These are phyloP conservation scores for Scomber scombrus DNA, from an alignment of 2,113 vertebrate genomes.

Conservation along the genomic window DNA sequence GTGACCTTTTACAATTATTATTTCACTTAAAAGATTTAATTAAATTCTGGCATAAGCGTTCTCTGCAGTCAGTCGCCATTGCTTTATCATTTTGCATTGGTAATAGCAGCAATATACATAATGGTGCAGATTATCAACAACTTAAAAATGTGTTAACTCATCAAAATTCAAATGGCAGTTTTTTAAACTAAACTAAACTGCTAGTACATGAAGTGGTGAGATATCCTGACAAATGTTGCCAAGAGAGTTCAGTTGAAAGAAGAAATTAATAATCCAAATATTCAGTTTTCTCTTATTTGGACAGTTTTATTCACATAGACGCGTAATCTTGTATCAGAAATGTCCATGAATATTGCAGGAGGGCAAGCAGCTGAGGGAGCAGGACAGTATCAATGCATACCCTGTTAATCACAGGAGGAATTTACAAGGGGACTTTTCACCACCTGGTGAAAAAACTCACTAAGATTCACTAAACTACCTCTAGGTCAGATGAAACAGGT, in stretches of 20 bases:
- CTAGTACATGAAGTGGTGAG: neutral
- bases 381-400: constrained; percentile 45
- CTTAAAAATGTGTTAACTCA: neutral
- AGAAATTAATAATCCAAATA: neutral
- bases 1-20: neutral
- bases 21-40: neutral
- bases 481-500: constrained; percentile 1
- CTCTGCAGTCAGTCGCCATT: neutral
- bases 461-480: constrained; percentile 41
- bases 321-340: constrained; percentile 57
- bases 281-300: no score
- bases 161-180: neutral
- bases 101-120: neutral
- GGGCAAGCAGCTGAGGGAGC: constrained; percentile 59
- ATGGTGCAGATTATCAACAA: neutral
- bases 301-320: constrained; percentile 43
- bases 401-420: constrained; percentile 59
- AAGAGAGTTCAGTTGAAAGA: neutral
- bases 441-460: constrained; percentile 42
- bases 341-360: constrained; percentile 69
- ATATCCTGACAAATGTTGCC: neutral
- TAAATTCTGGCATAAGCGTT: neutral
- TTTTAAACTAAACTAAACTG: neutral
- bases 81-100: neutral
- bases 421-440: constrained; percentile 45